Evolutionary conservation across 2,113 vertebrate genomes (phyloP).

Genomic region (Mola mola): DNA sequence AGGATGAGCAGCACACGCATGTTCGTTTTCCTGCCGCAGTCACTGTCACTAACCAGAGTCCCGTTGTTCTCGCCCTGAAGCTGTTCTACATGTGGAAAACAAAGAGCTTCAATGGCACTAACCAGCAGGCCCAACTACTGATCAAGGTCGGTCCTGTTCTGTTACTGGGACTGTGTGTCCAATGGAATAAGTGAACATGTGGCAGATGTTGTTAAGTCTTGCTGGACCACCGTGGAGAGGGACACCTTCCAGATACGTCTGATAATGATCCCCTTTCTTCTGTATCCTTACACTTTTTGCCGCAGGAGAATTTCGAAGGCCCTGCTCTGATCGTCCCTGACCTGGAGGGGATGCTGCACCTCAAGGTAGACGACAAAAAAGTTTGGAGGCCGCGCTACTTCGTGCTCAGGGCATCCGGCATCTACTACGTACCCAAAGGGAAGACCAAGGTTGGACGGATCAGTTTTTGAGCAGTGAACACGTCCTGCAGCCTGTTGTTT

Average conservation of each 20-base stretch:
- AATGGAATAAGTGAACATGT: no score
- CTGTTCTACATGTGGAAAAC: constrained; percentile 88
- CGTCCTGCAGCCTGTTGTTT: no score
- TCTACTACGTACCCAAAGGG: constrained; percentile 93
- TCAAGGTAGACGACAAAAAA: constrained; percentile 93
- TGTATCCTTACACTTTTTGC: no score
- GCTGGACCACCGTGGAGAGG: no score
- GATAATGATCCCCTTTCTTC: no score
- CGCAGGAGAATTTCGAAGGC: constrained; percentile 94
- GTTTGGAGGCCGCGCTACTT: constrained; percentile 91
- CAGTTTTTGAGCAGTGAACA: no score
- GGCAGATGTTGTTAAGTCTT: no score
- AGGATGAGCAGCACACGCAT: neutral
- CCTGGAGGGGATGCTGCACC: constrained; percentile 86
- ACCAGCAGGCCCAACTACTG: constrained; percentile 82
- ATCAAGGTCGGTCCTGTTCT: constrained; percentile 90
- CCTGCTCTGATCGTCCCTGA: constrained; percentile 87
- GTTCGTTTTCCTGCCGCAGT: neutral
- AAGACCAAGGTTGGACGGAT: constrained; percentile 97
- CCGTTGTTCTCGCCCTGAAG: constrained; percentile 65
- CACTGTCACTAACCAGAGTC: neutral
- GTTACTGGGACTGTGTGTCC: no score
- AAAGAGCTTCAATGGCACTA: constrained; percentile 81
- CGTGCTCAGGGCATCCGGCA: constrained; percentile 90
- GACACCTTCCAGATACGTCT: no score